Evolutionary conservation across 2,888 invertebrate species (phyloP).

Genomic region (Cataglyphis cursor): DNA sequence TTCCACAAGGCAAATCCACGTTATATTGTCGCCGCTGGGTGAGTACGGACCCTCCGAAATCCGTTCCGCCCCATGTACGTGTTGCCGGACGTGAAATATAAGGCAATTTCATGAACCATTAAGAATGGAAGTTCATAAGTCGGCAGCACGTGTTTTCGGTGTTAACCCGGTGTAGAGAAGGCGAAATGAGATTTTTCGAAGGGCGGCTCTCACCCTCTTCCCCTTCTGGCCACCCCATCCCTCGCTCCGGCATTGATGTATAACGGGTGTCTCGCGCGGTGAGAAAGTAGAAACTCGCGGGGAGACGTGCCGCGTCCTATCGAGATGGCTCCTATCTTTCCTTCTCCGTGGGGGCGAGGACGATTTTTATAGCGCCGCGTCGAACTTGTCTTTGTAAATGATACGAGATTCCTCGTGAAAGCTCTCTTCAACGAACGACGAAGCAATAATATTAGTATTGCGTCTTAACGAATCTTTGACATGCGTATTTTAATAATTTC

Average conservation of each 20-base stretch:
- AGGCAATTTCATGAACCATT: slow-evolving; percentile 84
- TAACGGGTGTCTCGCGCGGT: slow-evolving; percentile 71
- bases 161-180: slow-evolving; percentile 83
- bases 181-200: slow-evolving; percentile 82
- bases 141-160: slow-evolving; percentile 83
- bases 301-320: slow-evolving; percentile 23
- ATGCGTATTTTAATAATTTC: background rate
- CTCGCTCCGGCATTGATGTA: slow-evolving; percentile 72
- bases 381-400: slow-evolving; percentile 70
- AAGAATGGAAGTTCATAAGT: slow-evolving; percentile 83
- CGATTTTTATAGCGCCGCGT: slow-evolving; percentile 67
- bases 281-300: slow-evolving; percentile 39
- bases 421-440: background rate
- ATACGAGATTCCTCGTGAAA: slow-evolving; percentile 60
- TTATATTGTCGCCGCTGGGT: slow-evolving; percentile 50
- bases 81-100: slow-evolving; percentile 81
- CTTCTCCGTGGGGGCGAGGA: slow-evolving; percentile 40
- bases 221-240: slow-evolving; percentile 15
- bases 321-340: slow-evolving; percentile 38
- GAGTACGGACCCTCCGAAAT: slow-evolving; percentile 65
- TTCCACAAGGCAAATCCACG: slow-evolving; percentile 34
- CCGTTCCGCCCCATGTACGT: slow-evolving; percentile 75
- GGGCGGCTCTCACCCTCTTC: slow-evolving; percentile 60
- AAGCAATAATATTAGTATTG: background rate
- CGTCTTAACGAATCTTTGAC: background rate